Conservation (phyloP, 2,797 vertebrate species). For the Girardinus metallicus region DNA sequence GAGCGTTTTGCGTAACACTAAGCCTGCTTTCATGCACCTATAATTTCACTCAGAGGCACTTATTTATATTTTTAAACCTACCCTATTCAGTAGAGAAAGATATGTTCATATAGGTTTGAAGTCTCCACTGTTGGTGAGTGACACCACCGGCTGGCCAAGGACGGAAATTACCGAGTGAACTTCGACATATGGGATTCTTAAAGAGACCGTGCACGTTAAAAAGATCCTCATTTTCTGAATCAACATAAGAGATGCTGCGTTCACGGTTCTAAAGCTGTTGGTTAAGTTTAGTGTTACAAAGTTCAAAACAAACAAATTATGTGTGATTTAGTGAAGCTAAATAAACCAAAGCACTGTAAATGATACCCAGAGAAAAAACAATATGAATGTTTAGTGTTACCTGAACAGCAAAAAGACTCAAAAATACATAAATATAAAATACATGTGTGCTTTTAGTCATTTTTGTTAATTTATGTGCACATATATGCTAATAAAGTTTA, state of each 20-base stretch:
- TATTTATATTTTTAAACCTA: slow-evolving; percentile 60
- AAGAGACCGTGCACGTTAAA: background rate
- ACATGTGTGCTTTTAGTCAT: background rate
- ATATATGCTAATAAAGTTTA: background rate
- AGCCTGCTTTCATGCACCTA: background rate
- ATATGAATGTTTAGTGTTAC: background rate
- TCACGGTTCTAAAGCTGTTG: background rate
- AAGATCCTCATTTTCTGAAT: background rate
- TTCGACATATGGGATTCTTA: slow-evolving; percentile 9
- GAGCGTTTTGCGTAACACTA: background rate
- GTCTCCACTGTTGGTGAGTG: slow-evolving; percentile 77
- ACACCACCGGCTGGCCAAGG: slow-evolving; percentile 77
- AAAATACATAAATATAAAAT: background rate
- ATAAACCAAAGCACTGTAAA: background rate
- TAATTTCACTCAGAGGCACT: background rate
- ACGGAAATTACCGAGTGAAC: slow-evolving; percentile 70
- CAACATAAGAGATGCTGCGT: background rate
- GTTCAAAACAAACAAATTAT: background rate
- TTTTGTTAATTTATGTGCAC: background rate
- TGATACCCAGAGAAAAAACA: background rate
- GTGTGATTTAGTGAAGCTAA: background rate
- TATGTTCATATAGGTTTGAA: slow-evolving; percentile 60
- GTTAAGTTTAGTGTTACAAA: background rate
- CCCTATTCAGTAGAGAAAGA: slow-evolving; percentile 56
- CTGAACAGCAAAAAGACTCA: background rate